Evolutionary conservation across 2,888 invertebrate genomes (phyloP).

Genomic region (Minunthozetes semirufus): DNA sequence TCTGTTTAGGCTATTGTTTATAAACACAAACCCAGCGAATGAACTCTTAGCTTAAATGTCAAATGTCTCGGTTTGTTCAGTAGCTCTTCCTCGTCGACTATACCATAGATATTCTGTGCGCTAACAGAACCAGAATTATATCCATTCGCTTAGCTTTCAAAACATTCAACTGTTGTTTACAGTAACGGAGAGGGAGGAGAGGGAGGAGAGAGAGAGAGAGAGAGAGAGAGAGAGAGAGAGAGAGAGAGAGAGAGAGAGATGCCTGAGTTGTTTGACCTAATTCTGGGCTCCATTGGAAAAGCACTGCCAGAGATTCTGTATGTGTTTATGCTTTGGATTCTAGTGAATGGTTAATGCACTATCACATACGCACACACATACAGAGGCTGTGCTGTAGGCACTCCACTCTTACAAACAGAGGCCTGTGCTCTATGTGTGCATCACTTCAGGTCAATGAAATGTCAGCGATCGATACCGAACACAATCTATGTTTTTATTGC

Average conservation of each 20-base stretch:
- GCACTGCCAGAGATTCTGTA: neutral
- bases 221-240: conserved; percentile 6
- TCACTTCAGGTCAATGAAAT: conserved; percentile 30
- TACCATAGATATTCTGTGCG: too few relatives aligned
- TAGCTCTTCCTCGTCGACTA: neutral
- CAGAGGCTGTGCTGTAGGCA: neutral
- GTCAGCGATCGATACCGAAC: conserved; percentile 17
- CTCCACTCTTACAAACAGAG: neutral
- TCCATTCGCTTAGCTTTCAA: conserved; percentile 10
- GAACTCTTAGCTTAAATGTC: conserved; percentile 25
- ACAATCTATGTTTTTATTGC: neutral
- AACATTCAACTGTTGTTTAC: conserved; percentile 27
- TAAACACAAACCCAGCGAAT: conserved; percentile 5
- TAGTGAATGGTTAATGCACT: conserved; percentile 27
- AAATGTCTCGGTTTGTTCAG: neutral
- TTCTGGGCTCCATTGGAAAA: neutral
- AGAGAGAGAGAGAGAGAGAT: neutral
- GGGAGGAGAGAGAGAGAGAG: neutral
- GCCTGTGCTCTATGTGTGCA: neutral
- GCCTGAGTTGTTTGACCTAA: conserved; percentile 27
- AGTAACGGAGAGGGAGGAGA: conserved; percentile 11
- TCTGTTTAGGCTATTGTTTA: neutral
- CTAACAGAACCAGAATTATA: too few relatives aligned
- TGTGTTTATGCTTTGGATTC: neutral
- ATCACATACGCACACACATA: neutral